phyloP scores from a whole-genome alignment of 1,140 invertebrate genomes.

The Ruditapes philippinarum region DNA sequence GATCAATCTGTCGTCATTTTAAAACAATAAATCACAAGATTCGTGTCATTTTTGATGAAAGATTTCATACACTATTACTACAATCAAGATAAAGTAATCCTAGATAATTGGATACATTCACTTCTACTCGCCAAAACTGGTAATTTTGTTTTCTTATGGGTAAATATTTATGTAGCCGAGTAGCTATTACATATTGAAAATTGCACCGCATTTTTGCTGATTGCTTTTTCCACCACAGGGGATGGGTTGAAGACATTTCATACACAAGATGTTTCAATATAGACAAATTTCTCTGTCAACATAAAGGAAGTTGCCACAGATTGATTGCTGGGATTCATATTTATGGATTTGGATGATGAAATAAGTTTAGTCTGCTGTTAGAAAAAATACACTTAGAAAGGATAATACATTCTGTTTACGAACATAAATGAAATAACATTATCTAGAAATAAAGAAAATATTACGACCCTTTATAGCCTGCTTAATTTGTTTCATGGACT shows the following conservation, averaged over 20 bases:
- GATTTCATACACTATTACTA: constrained; percentile 57
- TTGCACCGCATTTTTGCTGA: constrained; percentile 54
- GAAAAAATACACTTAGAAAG: no score
- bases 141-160: constrained; percentile 57
- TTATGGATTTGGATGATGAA: constrained; percentile 51
- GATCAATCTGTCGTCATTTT: constrained; percentile 31
- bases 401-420: no score
- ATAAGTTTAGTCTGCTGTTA: background rate
- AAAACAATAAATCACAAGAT: constrained; percentile 59
- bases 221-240: constrained; percentile 51
- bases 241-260: constrained; percentile 20
- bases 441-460: no score
- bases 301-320: constrained; percentile 16
- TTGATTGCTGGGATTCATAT: constrained; percentile 39
- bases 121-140: background rate
- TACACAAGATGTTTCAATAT: constrained; percentile 63
- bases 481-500: no score
- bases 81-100: constrained; percentile 58
- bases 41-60: constrained; percentile 60
- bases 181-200: constrained; percentile 65
- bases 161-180: constrained; percentile 61
- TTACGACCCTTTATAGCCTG: no score
- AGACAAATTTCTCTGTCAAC: constrained; percentile 49
- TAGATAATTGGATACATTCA: constrained; percentile 45
- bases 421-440: no score